Evolutionary conservation across 2,797 vertebrate genomes (phyloP), one percentile per base, ranked within the genome.

Genomic region (Botia kubotai): DNA sequence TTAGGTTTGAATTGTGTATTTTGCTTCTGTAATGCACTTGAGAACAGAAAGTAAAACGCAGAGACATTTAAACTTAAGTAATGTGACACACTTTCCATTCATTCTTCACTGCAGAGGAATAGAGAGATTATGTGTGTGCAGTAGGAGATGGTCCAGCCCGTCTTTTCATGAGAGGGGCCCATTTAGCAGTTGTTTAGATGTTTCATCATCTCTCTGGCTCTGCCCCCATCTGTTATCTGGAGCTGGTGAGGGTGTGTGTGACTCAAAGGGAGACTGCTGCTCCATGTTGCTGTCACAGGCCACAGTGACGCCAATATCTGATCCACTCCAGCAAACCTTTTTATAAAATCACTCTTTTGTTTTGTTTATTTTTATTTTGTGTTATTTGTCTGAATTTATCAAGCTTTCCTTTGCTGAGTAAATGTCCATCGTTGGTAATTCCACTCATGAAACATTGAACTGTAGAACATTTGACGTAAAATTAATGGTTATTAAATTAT

Each of bases 131-230:
- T 57, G 63, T 53, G 55, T 67, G 57, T 75, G 71, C 39, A 65
- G 58, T 58, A 69, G 52, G 60, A 58, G 55, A 36, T 7, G 39
- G 57, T 78, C 13, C 5, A 39, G 29, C 6, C 26, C 13, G 39
- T 46, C 73, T 71, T 89, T 79, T 87, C 85, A 89, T 85, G 65
- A 86, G 63, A 82, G 84, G 79, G 52, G 68, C 86, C 82, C 69
- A 80, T 77, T 82, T 17, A 55, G 62, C 78, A 71, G 71, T 82
- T 79, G 58, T 83, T 75, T 43, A 52, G 79, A 83, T 88, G 87
- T 90, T 91, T 90, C 85, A 75, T 90, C 88, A 87, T 92, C 89
- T 84, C 84, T 74, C 65, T 60, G 71, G 83, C 87, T 83, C 88
- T 86, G 85, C 91, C 89, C 84, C 86, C 77, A 79, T 75, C 86